Conservation (phyloP, 2,797 vertebrate genomes). For the Xiphorhynchus erythropygius region DNA sequence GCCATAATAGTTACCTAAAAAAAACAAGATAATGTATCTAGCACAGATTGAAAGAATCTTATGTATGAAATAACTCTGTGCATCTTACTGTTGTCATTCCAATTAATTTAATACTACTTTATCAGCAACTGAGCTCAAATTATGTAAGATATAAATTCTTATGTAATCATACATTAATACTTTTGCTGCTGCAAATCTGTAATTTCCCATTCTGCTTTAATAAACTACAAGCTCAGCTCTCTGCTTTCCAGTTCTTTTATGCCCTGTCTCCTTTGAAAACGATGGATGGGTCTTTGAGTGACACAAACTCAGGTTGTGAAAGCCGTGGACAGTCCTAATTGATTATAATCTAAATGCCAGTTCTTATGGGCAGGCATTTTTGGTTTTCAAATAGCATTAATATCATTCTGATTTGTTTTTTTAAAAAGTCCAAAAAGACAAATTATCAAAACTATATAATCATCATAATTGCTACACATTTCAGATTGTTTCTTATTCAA, state of each 20-base stretch:
- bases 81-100: neutral
- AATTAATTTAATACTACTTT: neutral
- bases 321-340: neutral
- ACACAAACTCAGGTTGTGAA: neutral
- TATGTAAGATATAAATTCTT: neutral
- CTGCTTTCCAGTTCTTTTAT: neutral
- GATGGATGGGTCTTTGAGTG: neutral
- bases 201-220: neutral
- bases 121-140: neutral
- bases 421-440: neutral
- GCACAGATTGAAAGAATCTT: neutral
- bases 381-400: neutral
- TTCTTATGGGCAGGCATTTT: neutral
- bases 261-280: neutral
- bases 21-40: neutral
- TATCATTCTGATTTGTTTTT: neutral
- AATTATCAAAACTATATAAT: neutral
- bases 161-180: neutral
- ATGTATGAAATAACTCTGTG: neutral
- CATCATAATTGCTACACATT: neutral
- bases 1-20: fast-evolving
- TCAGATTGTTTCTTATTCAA: neutral
- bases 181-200: neutral
- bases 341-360: neutral
- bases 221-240: neutral